phyloP scores from a whole-genome alignment of 2,888 invertebrate genomes.

The Taenaris catops region DNA sequence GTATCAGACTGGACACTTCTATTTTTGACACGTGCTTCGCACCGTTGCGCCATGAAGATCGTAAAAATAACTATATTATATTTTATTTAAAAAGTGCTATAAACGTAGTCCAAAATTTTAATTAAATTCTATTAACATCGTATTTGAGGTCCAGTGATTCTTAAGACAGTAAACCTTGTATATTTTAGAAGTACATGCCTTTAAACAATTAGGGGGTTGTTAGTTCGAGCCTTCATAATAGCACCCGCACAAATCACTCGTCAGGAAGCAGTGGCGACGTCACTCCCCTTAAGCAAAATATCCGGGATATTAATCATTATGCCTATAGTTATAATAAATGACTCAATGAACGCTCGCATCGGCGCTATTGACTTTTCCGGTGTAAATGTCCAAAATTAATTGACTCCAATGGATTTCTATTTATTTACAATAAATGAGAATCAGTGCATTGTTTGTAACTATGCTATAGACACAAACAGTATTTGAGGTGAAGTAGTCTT shows the following conservation, averaged over 20 bases:
- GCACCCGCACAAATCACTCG: conserved; percentile 16
- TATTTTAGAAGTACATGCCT: neutral
- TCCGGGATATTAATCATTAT: conserved; percentile 73
- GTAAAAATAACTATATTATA: too few relatives aligned
- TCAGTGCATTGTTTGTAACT: conserved; percentile 22
- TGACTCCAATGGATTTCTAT: conserved; percentile 27
- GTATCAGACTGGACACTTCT: too few relatives aligned
- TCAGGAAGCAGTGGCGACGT: conserved; percentile 30
- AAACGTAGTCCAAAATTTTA: too few relatives aligned
- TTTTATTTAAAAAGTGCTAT: too few relatives aligned
- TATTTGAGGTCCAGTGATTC: too few relatives aligned
- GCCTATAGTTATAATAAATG: conserved; percentile 61
- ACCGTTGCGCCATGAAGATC: too few relatives aligned
- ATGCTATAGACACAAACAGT: too few relatives aligned
- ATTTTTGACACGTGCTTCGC: too few relatives aligned
- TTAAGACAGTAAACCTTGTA: too few relatives aligned
- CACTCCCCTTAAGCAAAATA: conserved; percentile 53
- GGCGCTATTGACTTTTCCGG: conserved; percentile 60
- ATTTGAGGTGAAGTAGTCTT: too few relatives aligned
- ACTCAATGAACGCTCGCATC: conserved; percentile 58
- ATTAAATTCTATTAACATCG: too few relatives aligned
- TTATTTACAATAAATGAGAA: conserved; percentile 49
- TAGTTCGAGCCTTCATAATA: conserved; percentile 11
- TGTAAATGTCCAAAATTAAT: conserved; percentile 53
- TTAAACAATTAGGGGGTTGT: conserved; percentile 7